A percentile compares a stretch with the other conserved stretches of the same genome.
These are phyloP conservation scores for Erpornis zantholeuca DNA, from an alignment of 2,113 vertebrate genomes.

Conservation along the genomic window DNA sequence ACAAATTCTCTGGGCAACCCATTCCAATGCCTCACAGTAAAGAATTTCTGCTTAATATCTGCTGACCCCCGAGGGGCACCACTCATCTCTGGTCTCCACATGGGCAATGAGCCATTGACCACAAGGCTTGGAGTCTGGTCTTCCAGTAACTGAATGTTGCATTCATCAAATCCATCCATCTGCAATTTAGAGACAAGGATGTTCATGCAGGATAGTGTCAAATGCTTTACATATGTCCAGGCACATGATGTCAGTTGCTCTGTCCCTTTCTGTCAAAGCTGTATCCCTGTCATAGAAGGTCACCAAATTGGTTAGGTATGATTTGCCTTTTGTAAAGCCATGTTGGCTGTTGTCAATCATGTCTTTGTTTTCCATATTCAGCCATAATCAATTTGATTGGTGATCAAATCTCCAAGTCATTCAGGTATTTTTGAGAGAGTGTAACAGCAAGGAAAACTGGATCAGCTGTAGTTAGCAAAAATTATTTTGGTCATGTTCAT, in stretches of 20 bases:
- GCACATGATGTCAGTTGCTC: neutral
- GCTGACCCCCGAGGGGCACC: neutral
- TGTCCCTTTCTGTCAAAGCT: neutral
- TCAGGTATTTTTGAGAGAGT: neutral
- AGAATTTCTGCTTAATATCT: neutral
- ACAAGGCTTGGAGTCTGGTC: neutral
- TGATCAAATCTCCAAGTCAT: neutral
- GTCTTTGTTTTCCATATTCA: neutral
- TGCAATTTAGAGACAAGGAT: neutral
- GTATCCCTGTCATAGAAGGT: accelerated
- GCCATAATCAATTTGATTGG: neutral
- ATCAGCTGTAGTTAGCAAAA: neutral
- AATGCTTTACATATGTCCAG: neutral
- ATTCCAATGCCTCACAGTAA: neutral
- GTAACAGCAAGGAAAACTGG: neutral
- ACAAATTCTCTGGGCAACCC: neutral
- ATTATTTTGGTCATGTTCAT: neutral
- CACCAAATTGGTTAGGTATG: neutral
- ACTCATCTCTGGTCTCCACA: neutral
- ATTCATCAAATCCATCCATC: neutral
- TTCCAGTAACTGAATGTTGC: neutral
- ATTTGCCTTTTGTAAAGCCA: neutral
- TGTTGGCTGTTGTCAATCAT: neutral
- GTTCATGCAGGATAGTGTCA: neutral
- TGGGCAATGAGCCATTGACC: neutral